Percentiles rank a stretch among this genome's conserved stretches.
phyloP scores from a whole-genome alignment of 2,888 invertebrate species.

The Prionchulus punctatus region DNA sequence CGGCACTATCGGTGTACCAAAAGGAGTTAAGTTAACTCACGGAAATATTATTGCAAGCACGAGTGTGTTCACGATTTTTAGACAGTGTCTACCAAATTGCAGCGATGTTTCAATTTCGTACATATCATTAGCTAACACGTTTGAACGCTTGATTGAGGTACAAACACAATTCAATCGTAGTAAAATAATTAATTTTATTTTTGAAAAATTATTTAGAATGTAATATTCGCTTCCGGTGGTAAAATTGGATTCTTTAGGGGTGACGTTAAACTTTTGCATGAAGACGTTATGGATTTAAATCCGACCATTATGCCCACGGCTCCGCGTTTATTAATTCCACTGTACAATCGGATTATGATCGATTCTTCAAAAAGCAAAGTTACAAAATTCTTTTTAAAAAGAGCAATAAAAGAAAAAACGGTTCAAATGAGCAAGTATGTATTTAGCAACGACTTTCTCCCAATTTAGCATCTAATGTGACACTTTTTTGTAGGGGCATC shows the following conservation, averaged over 20 bases:
- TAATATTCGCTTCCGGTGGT: constrained; percentile 58
- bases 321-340: constrained; percentile 75
- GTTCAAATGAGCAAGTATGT: too few relatives aligned
- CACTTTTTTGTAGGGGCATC: too few relatives aligned
- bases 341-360: constrained; percentile 57
- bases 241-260: constrained; percentile 58
- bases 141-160: constrained; percentile 48
- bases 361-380: too few relatives aligned
- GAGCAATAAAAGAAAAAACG: too few relatives aligned
- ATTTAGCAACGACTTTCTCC: too few relatives aligned
- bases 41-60: constrained; percentile 77
- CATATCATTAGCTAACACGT: constrained; percentile 88
- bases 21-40: constrained; percentile 92
- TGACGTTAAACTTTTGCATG: constrained; percentile 60
- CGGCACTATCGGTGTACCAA: constrained; percentile 72
- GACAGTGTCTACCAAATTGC: constrained; percentile 28
- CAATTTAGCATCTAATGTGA: too few relatives aligned
- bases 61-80: constrained; percentile 48
- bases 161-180: not conserved
- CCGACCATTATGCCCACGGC: constrained; percentile 91
- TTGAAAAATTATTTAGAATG: constrained; percentile 46
- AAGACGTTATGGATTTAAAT: constrained; percentile 68
- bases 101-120: constrained; percentile 77
- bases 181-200: not conserved
- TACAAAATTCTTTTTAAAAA: too few relatives aligned